Base-by-base conservation (phyloP, 2,888 invertebrate genomes). In the Diploptera punctata region DNA sequence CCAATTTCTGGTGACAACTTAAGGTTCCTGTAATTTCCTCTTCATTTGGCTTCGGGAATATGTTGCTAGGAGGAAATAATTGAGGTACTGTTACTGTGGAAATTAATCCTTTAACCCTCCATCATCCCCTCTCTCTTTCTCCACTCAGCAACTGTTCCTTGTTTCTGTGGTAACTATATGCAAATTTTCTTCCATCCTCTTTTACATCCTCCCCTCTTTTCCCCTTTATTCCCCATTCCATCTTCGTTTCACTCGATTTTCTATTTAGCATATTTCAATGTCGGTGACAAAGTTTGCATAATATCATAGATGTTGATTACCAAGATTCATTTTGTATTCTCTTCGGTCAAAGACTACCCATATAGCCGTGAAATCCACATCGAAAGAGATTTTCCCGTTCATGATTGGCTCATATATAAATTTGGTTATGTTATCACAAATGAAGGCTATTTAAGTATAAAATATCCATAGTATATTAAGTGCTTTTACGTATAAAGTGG, bases 221-320 rank as follows among this genome's bases (percentile, higher is more conserved):
- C n/a, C 18, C 18, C 10, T 24, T 9, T 16, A 10, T 24, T 57
- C 24, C 10, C 24, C 10, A 10, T 9, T 21, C 16, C 57, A 18
- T 60, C 60, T 60, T 65, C 52, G 52, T 68, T 68, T 68, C 52
- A 52, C 68, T 52, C 68, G 29, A 67, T 68, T 68, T 68, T 68
- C 68, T 68, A 29, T 54, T 68, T 68, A 54, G 68, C 68, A 33
- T 68, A 68, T 68, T 68, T 68, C 33, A 54, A 54, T 68, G 68
- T 19, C 18, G 68, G 52, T 68, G 47, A 67, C 29, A 19, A 19
- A 19, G 61, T 61, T 61, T 61, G 65, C 43, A 65, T 65, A 65
- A 24, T 65, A 65, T 29, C 65, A 65, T 33, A n/a, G 21, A 61
- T 61, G 61, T 61, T 61, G 19, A 10, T 52, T 52, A 18, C 31